phyloP scores from a whole-genome alignment of 2,888 invertebrate genomes.

The Diarsia dahlii region DNA sequence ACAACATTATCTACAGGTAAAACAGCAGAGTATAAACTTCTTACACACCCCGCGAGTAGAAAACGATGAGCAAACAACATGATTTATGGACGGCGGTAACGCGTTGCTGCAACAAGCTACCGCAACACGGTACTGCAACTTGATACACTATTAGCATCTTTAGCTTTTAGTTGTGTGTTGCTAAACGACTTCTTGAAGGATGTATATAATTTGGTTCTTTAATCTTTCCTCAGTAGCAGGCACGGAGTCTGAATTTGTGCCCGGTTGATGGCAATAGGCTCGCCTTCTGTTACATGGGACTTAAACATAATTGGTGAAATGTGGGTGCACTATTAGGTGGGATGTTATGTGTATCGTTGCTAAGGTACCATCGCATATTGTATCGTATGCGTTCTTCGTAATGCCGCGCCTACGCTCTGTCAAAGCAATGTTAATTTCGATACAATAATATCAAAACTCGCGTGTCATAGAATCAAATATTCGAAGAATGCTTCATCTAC shows the following conservation, averaged over 20 bases:
- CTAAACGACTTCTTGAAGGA: conserved; percentile 15
- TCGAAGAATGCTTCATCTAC: background rate
- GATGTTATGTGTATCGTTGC: too few relatives aligned
- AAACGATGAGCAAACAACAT: conserved; percentile 58
- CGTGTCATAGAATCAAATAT: too few relatives aligned
- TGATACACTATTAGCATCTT: conserved; percentile 53
- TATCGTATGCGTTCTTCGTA: background rate
- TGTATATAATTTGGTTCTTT: background rate
- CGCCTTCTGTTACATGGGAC: too few relatives aligned
- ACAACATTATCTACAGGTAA: conserved; percentile 18
- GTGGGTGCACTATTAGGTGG: too few relatives aligned
- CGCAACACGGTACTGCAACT: conserved; percentile 51
- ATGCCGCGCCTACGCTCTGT: background rate
- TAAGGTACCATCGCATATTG: background rate
- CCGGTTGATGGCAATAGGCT: too few relatives aligned
- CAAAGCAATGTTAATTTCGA: background rate
- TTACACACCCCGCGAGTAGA: conserved; percentile 38
- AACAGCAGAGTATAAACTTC: conserved; percentile 34
- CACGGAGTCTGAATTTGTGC: too few relatives aligned
- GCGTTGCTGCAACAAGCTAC: conserved; percentile 46
- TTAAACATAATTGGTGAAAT: too few relatives aligned
- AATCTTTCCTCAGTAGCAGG: background rate
- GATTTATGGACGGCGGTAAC: conserved; percentile 54
- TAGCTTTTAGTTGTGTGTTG: conserved; percentile 30
- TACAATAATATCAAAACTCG: background rate